Percentiles rank a stretch among this genome's conserved stretches.
These are phyloP conservation scores for Celastrina argiolus DNA, from an alignment of 2,888 invertebrate genomes.

Conservation along the genomic window DNA sequence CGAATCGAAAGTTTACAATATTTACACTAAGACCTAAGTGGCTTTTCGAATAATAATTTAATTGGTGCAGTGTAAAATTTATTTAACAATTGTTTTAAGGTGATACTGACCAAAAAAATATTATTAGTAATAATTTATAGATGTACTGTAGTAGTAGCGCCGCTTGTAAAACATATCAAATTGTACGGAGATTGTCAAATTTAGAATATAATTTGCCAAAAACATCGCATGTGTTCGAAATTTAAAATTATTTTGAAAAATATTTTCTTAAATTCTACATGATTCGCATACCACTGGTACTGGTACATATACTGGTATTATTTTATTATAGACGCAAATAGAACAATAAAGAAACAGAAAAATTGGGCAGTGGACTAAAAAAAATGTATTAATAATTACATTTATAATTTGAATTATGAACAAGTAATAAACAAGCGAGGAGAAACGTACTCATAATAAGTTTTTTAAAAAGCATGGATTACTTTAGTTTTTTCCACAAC, in stretches of 20 bases:
- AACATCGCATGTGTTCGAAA: slow-evolving; percentile 13
- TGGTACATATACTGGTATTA: neutral
- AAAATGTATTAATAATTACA: no score
- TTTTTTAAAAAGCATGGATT: neutral
- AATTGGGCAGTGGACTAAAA: neutral
- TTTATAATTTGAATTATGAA: no score
- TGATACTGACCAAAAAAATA: slow-evolving; percentile 27
- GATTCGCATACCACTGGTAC: neutral
- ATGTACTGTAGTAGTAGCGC: slow-evolving; percentile 25
- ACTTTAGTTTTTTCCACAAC: neutral
- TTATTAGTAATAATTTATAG: slow-evolving; percentile 23
- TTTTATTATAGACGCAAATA: neutral
- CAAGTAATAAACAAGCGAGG: neutral
- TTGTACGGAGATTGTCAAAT: neutral
- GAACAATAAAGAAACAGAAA: neutral
- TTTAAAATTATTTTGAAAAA: neutral
- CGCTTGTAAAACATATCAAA: slow-evolving; percentile 29
- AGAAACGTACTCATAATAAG: neutral
- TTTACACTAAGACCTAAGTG: slow-evolving; percentile 20
- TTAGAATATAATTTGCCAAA: slow-evolving; percentile 9
- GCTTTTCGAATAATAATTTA: slow-evolving; percentile 15
- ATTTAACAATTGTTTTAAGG: slow-evolving; percentile 26
- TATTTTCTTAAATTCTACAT: neutral
- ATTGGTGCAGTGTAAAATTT: slow-evolving; percentile 52
- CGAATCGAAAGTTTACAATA: neutral